Conservation (phyloP, 2,113 vertebrate genomes). For the Xyliphius kryptos region DNA sequence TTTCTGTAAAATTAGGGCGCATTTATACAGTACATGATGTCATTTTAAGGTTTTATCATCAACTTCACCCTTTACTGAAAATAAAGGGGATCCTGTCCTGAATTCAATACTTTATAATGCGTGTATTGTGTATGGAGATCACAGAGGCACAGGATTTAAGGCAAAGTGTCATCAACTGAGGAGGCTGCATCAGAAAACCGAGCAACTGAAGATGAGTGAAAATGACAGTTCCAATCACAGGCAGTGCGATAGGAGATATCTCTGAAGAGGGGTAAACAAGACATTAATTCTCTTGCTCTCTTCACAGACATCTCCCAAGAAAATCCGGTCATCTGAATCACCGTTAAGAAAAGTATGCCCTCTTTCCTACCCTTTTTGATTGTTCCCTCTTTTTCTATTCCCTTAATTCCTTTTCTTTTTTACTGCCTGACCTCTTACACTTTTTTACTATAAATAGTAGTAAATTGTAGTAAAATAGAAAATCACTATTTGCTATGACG, state of each 20-base stretch:
- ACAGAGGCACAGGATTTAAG: conserved; percentile 14
- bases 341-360: conserved; percentile 73
- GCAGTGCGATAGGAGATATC: conserved; percentile 63
- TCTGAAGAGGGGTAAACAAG: conserved; percentile 73
- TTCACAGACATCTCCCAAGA: conserved; percentile 80
- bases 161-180: conserved; percentile 12
- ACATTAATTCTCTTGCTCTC: conserved; percentile 73
- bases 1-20: too few relatives aligned
- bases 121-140: neutral
- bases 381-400: conserved; percentile 41
- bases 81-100: too few relatives aligned
- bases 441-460: conserved; percentile 45
- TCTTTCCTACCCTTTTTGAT: conserved; percentile 51
- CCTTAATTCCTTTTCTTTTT: conserved; percentile 34
- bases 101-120: too few relatives aligned
- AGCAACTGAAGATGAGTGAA: neutral
- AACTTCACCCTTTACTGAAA: too few relatives aligned
- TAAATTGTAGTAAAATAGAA: conserved; percentile 15
- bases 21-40: too few relatives aligned
- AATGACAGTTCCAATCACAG: too few relatives aligned
- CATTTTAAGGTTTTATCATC: too few relatives aligned
- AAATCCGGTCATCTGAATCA: conserved; percentile 69
- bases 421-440: conserved; percentile 52
- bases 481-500: too few relatives aligned
- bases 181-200: conserved; percentile 1